phyloP scores from a whole-genome alignment of 1,140 invertebrate genomes.

The Acyrthosiphon pisum region DNA sequence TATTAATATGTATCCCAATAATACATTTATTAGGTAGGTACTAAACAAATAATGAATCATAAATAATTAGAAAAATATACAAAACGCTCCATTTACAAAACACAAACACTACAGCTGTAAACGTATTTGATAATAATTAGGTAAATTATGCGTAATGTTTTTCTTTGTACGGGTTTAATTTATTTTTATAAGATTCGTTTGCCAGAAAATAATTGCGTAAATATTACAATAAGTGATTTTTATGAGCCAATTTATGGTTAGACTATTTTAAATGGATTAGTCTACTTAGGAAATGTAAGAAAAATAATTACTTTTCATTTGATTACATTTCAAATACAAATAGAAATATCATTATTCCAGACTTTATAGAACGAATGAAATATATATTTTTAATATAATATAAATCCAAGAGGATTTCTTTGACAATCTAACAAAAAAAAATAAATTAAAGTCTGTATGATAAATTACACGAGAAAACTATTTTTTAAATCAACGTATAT shows the following conservation, averaged over 20 bases:
- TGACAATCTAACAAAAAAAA: slow-evolving; percentile 7
- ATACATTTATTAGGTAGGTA: neutral
- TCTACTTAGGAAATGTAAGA: neutral
- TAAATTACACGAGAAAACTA: neutral
- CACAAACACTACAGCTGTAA: neutral
- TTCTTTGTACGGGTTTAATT: neutral
- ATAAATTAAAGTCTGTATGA: slow-evolving; percentile 28
- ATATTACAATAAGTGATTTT: neutral
- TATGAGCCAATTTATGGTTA: neutral
- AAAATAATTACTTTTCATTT: slow-evolving; percentile 2
- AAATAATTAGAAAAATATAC: neutral
- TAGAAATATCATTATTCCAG: neutral
- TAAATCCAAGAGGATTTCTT: slow-evolving; percentile 31
- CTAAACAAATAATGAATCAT: neutral
- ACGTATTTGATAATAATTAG: neutral
- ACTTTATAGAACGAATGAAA: neutral
- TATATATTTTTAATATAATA: slow-evolving; percentile 33
- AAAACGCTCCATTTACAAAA: neutral
- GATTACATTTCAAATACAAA: neutral
- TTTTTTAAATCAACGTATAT: neutral
- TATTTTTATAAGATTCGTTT: neutral
- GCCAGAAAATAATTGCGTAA: neutral
- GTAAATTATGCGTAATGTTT: neutral
- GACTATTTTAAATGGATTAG: neutral
- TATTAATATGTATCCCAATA: neutral